phyloP scores from a whole-genome alignment of 2,888 invertebrate genomes.

The Hermaeophaga mercurialis region DNA sequence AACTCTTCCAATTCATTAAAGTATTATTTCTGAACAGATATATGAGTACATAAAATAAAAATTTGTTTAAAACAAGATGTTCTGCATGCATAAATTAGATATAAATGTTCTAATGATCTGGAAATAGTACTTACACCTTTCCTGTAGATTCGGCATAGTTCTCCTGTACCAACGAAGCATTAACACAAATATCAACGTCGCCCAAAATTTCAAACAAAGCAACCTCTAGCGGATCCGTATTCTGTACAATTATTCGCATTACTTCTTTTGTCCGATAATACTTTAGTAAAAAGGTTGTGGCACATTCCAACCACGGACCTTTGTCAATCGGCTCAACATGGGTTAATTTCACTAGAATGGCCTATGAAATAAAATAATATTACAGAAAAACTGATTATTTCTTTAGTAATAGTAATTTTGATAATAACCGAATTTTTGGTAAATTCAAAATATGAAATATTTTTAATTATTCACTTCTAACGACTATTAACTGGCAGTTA shows the following conservation, averaged over 20 bases:
- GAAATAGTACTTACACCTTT: constrained; percentile 54
- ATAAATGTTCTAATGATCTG: too few relatives aligned
- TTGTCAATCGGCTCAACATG: constrained; percentile 58
- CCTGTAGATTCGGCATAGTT: constrained; percentile 61
- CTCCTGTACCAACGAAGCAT: constrained; percentile 60
- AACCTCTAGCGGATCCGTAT: constrained; percentile 51
- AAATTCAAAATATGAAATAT: too few relatives aligned
- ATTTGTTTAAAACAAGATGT: too few relatives aligned
- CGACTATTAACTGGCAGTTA: too few relatives aligned
- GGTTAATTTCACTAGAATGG: constrained; percentile 55
- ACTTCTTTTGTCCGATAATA: constrained; percentile 48
- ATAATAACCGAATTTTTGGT: too few relatives aligned
- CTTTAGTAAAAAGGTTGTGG: constrained; percentile 53
- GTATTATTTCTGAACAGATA: too few relatives aligned
- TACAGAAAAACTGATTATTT: neutral
- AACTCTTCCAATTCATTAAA: too few relatives aligned
- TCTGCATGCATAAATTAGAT: too few relatives aligned
- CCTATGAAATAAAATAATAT: constrained; percentile 47
- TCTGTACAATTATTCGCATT: constrained; percentile 55
- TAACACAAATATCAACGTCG: constrained; percentile 59
- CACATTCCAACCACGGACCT: constrained; percentile 53
- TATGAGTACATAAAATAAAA: too few relatives aligned
- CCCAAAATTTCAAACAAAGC: constrained; percentile 54
- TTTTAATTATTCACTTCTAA: too few relatives aligned
- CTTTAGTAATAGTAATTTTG: too few relatives aligned